These are phyloP conservation scores for Takifugu bimaculatus DNA, from an alignment of 2,113 vertebrate species.

Conservation along the genomic window DNA sequence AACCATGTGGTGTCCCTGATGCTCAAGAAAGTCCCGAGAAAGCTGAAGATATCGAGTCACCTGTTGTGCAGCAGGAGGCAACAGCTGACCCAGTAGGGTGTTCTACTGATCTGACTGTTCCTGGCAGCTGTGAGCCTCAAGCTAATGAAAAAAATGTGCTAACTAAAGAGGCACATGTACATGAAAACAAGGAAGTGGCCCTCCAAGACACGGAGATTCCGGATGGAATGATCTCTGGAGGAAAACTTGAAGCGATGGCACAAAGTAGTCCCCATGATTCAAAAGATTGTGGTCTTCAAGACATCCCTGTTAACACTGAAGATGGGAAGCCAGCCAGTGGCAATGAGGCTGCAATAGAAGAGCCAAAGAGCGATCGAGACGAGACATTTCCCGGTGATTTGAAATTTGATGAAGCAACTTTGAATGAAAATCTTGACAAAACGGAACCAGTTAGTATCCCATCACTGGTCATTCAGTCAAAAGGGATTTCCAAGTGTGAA, in stretches of 20 bases:
- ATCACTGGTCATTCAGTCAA: constrained; percentile 58
- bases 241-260: background rate
- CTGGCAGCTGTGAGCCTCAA: background rate
- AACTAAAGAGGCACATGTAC: constrained; percentile 1
- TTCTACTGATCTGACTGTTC: constrained; percentile 12
- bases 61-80: constrained; percentile 10
- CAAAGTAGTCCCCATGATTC: constrained; percentile 3
- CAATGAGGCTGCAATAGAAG: constrained; percentile 8
- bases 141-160: constrained; percentile 4
- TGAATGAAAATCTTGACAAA: constrained; percentile 38
- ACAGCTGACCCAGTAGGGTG: constrained; percentile 18
- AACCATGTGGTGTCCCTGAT: constrained; percentile 34
- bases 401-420: constrained; percentile 8
- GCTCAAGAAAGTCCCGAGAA: constrained; percentile 19
- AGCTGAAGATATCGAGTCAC: constrained; percentile 10
- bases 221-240: background rate
- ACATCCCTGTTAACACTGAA: background rate
- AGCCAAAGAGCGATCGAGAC: background rate
- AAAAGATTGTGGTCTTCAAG: constrained; percentile 11
- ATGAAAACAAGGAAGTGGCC: too few species aligned
- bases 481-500: constrained; percentile 42
- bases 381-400: constrained; percentile 9
- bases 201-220: too few species aligned
- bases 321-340: constrained; percentile 6
- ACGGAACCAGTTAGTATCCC: constrained; percentile 37